These are phyloP conservation scores for Poeciliopsis prolifica DNA, from an alignment of 2,113 vertebrate species.

Conservation along the genomic window DNA sequence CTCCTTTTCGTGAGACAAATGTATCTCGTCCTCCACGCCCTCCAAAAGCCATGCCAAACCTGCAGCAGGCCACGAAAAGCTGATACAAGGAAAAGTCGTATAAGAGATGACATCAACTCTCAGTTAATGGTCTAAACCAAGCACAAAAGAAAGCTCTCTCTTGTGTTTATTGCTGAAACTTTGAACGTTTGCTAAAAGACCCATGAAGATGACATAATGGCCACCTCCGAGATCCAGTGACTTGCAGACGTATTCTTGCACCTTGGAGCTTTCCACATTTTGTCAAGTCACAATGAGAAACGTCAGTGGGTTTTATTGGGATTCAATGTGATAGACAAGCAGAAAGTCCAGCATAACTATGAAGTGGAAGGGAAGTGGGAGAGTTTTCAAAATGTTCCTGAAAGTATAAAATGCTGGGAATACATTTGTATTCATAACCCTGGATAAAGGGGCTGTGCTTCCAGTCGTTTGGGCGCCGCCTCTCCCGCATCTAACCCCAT, in stretches of 20 bases:
- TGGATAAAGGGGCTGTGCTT: neutral
- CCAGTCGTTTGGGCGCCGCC: too few relatives aligned
- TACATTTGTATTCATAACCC: neutral
- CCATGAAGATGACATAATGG: neutral
- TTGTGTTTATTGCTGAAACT: too few relatives aligned
- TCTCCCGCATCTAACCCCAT: too few relatives aligned
- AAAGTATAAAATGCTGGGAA: neutral
- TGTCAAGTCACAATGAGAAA: too few relatives aligned
- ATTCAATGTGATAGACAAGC: neutral
- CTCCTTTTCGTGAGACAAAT: constrained; percentile 17
- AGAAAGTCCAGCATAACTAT: neutral
- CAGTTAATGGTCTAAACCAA: constrained; percentile 14
- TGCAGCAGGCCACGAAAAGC: constrained; percentile 1
- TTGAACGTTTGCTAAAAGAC: neutral
- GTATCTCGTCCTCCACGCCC: constrained; percentile 2
- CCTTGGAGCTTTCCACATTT: too few relatives aligned
- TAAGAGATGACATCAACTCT: neutral
- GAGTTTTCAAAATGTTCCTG: too few relatives aligned
- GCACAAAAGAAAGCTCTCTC: constrained; percentile 34
- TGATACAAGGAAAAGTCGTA: neutral
- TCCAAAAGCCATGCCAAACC: constrained; percentile 48
- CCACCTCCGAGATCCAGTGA: neutral
- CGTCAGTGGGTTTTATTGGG: neutral
- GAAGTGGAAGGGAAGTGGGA: too few relatives aligned
- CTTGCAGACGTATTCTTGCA: too few relatives aligned